Conservation (phyloP, 2,113 vertebrate genomes). For the Bombycilla garrulus region DNA sequence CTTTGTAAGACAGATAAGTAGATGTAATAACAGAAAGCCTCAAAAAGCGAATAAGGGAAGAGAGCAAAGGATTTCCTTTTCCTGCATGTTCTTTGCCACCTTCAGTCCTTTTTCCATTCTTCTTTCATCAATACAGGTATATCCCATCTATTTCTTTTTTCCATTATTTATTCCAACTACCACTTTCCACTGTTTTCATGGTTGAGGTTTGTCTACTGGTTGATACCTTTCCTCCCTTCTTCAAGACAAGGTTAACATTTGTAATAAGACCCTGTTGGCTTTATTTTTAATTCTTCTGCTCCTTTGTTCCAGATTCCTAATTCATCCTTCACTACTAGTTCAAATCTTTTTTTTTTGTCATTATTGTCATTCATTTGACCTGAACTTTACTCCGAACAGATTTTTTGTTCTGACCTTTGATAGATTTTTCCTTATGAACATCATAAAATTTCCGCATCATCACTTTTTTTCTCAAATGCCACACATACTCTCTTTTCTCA, state of each 20-base stretch:
- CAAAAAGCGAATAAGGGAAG: neutral
- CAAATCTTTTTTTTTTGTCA: neutral
- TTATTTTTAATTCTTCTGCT: neutral
- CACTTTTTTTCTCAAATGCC: neutral
- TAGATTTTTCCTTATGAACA: neutral
- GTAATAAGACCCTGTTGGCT: neutral
- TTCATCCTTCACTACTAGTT: neutral
- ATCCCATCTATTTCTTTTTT: neutral
- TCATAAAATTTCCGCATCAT: neutral
- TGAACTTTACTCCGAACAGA: neutral
- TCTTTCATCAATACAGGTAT: neutral
- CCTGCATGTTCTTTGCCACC: neutral
- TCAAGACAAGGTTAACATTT: neutral
- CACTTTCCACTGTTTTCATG: neutral
- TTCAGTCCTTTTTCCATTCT: neutral
- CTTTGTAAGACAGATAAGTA: neutral
- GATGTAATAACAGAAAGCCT: neutral
- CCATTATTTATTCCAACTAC: neutral
- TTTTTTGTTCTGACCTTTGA: slow-evolving; percentile 17
- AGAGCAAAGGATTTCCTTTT: neutral
- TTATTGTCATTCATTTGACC: slow-evolving; percentile 1
- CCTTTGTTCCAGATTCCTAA: neutral
- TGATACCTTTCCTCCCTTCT: neutral
- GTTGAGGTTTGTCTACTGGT: neutral
- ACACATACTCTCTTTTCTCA: neutral